phyloP scores from a whole-genome alignment of 1,140 invertebrate genomes.

The Diabrotica virgifera region DNA sequence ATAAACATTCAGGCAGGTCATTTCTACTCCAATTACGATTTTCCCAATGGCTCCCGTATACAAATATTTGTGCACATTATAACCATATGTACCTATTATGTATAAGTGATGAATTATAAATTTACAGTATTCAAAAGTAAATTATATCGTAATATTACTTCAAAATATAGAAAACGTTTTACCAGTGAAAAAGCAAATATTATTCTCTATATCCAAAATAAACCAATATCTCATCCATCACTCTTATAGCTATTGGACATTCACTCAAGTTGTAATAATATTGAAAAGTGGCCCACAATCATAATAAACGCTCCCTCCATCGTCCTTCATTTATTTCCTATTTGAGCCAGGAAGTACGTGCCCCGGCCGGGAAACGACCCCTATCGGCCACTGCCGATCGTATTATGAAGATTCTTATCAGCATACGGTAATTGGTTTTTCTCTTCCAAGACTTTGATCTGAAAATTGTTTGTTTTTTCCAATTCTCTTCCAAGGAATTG shows the following conservation, averaged over 20 bases:
- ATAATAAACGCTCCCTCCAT: not conserved
- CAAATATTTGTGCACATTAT: no score
- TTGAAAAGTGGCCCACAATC: not conserved
- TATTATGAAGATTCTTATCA: conserved; percentile 3
- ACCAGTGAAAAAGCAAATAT: no score
- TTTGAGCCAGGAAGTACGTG: not conserved
- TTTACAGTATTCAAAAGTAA: no score
- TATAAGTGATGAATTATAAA: no score
- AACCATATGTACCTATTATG: no score
- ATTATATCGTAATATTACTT: no score
- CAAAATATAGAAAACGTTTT: no score
- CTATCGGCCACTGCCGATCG: not conserved
- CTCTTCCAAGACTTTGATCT: not conserved
- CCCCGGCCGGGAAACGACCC: not conserved
- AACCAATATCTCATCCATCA: no score
- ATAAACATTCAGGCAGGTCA: no score
- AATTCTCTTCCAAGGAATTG: not conserved
- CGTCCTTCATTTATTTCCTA: not conserved
- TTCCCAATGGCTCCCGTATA: no score
- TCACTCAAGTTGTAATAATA: not conserved
- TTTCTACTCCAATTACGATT: no score
- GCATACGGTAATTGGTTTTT: conserved; percentile 1
- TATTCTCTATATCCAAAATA: no score
- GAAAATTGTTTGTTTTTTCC: conserved; percentile 1
- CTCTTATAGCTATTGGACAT: not conserved